Evolutionary conservation across 2,113 vertebrate species (phyloP).

Genomic region (Pogonocichla stellata): DNA sequence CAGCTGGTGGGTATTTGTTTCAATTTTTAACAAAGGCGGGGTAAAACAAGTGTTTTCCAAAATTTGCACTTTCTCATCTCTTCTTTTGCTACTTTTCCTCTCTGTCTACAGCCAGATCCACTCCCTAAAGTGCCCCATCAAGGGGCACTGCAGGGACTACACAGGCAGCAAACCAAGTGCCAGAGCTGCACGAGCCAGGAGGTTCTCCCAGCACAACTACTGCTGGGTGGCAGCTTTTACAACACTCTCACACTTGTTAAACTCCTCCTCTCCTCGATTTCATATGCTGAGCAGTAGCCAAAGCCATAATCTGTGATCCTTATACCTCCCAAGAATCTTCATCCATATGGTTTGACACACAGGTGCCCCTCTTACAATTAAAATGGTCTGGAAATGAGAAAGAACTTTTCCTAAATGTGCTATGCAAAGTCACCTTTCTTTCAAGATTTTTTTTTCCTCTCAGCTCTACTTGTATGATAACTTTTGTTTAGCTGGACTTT

Average conservation of each 20-base stretch:
- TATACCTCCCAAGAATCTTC: background rate
- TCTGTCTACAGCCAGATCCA: background rate
- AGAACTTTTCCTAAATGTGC: background rate
- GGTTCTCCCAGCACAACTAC: background rate
- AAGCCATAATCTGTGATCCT: background rate
- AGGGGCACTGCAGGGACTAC: background rate
- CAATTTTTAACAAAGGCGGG: slow-evolving; percentile 44
- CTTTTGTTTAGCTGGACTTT: background rate
- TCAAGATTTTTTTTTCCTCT: background rate
- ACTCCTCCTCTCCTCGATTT: background rate
- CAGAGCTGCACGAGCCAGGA: background rate
- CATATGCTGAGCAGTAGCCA: background rate
- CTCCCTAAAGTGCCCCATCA: background rate
- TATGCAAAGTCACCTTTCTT: background rate
- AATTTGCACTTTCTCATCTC: background rate
- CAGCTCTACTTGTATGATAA: background rate
- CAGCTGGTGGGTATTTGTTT: slow-evolving; percentile 47
- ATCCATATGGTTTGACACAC: background rate
- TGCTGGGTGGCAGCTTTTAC: background rate
- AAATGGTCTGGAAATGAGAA: background rate
- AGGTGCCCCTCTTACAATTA: background rate
- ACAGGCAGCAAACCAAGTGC: background rate
- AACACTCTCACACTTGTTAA: background rate
- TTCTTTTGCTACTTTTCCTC: background rate
- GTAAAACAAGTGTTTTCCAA: background rate